These are phyloP conservation scores for Centropyge bicolor DNA, from an alignment of 2,797 vertebrate species.

Conservation along the genomic window DNA sequence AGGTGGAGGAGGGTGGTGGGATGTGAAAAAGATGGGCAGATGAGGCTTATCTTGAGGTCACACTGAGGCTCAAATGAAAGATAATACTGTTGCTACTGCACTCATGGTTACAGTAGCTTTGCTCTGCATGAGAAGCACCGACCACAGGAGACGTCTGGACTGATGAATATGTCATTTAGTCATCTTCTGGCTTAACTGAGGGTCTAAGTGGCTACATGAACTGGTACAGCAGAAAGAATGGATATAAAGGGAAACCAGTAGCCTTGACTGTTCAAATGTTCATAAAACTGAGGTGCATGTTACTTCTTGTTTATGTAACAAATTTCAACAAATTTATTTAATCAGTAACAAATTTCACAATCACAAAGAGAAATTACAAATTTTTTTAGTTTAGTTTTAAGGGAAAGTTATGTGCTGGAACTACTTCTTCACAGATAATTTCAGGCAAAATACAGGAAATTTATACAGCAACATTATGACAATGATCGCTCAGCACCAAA, in stretches of 20 bases:
- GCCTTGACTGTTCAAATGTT: background rate
- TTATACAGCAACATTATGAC: background rate
- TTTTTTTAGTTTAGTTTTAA: too few species aligned
- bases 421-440: background rate
- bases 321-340: too few species aligned
- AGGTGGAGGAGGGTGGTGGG: slow-evolving; percentile 5
- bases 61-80: slow-evolving; percentile 56
- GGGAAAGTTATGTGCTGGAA: too few species aligned
- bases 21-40: slow-evolving; percentile 10
- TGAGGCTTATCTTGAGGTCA: slow-evolving; percentile 63
- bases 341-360: too few species aligned
- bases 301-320: too few species aligned
- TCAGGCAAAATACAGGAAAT: background rate
- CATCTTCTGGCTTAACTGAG: slow-evolving; percentile 4
- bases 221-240: background rate
- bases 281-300: too few species aligned
- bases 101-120: slow-evolving; percentile 28
- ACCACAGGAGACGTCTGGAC: slow-evolving; percentile 3
- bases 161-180: background rate
- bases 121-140: background rate
- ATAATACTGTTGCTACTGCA: slow-evolving; percentile 49
- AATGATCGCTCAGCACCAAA: background rate
- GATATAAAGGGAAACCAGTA: too few species aligned
- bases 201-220: background rate
- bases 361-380: too few species aligned